Conservation (phyloP, 2,888 invertebrate genomes). For the Cordilura impudica region DNA sequence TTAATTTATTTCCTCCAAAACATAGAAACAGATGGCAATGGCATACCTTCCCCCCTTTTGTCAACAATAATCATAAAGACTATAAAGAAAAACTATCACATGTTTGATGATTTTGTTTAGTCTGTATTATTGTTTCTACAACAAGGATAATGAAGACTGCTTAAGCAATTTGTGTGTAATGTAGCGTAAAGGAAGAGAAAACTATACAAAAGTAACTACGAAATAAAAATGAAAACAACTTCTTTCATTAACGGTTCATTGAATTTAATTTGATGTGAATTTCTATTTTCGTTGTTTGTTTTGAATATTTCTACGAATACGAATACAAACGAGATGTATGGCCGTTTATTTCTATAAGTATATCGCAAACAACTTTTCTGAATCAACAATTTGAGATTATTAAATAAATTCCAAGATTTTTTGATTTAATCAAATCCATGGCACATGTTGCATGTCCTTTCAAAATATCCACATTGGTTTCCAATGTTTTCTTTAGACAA, state of each 20-base stretch:
- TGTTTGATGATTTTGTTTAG: background rate
- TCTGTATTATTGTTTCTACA: background rate
- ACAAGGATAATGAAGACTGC: conserved; percentile 30
- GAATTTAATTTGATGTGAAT: conserved; percentile 36
- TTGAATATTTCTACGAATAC: too few relatives aligned
- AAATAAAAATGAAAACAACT: conserved; percentile 16
- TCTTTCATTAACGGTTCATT: conserved; percentile 43
- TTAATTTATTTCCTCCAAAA: too few relatives aligned
- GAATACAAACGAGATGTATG: too few relatives aligned
- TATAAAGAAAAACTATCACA: conserved; percentile 23
- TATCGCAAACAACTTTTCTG: background rate
- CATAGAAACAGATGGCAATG: too few relatives aligned
- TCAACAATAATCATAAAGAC: background rate
- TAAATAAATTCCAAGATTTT: background rate
- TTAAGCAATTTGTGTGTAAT: conserved; percentile 48
- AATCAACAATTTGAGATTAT: conserved; percentile 30
- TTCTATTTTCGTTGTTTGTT: background rate
- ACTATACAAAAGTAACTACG: background rate
- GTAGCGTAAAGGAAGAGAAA: conserved; percentile 24
- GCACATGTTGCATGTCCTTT: background rate
- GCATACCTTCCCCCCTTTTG: background rate
- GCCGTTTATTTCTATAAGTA: background rate
- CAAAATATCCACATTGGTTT: conserved; percentile 1
- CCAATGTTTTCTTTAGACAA: background rate
- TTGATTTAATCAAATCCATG: background rate